Conservation (phyloP, 2,113 vertebrate genomes). For the Sphaerodactylus townsendi region DNA sequence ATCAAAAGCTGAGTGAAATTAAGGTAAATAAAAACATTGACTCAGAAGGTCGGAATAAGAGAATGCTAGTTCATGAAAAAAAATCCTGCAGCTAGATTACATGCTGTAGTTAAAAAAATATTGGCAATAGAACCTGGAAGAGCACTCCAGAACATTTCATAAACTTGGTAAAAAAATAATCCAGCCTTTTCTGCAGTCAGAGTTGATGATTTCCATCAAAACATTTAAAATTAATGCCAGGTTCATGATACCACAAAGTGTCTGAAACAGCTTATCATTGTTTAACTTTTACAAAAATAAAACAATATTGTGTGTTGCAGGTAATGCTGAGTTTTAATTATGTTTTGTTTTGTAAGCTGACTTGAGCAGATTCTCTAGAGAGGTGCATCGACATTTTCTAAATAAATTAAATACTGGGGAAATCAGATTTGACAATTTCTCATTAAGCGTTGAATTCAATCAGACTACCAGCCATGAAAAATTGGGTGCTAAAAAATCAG, state of each 20-base stretch:
- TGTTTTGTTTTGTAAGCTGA: not conserved
- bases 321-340: not conserved
- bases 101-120: fast-evolving
- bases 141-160: not conserved
- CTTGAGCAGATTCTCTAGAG: slow-evolving; percentile 3
- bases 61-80: not conserved
- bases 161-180: not conserved
- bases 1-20: not conserved
- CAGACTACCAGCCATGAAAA: not conserved
- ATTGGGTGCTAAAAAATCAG: not conserved
- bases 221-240: slow-evolving; percentile 14
- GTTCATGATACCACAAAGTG: not conserved
- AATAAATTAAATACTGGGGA: not conserved
- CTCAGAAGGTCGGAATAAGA: not conserved
- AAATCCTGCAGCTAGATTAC: not conserved
- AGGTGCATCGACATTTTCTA: too few relatives aligned
- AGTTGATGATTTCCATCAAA: not conserved
- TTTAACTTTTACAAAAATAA: slow-evolving; percentile 1
- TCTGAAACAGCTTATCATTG: not conserved
- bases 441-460: not conserved
- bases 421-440: not conserved
- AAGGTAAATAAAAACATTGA: not conserved
- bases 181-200: not conserved
- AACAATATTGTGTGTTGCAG: not conserved
- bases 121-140: not conserved